Base-by-base conservation (phyloP, 2,797 vertebrate genomes). In the Rhinella marina region DNA sequence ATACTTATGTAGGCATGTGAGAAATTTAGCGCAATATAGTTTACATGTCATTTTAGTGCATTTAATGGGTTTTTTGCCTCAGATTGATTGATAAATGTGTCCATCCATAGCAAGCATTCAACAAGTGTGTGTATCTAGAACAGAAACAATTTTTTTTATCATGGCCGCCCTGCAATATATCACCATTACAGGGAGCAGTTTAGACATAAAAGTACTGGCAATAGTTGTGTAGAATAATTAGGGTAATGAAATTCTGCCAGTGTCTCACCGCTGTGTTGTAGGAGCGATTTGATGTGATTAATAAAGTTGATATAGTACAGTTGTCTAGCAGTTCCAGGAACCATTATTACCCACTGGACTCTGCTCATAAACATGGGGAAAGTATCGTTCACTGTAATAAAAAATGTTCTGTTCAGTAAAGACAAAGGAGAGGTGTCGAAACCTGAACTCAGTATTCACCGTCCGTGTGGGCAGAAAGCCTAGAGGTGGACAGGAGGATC, bases 251-350 rank as follows among this genome's bases (percentile, higher is more conserved):
- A 87, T 76, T 81, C 56, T 83, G 9, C 16, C 61, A 84, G 27
- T 41, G 50, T 17, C 70, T 66, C 77, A 25, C 62, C 25, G 54
- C 14, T 61, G 52, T 70, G 80, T 68, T 48, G 64, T 48, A 50
- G 50, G 66, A 78, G 61, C 61, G 27, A 66, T 64, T 78, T 86
- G 57, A 87, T 61, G 56, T 82, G 54, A 87, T 87, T 87, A 87
- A 82, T 87, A 82, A 82, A 75, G 62, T 27, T 87, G 66, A 87
- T 82, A 56, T 75, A 82, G 29, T 82, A 56, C 41, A 87, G 54
- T 76, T 62, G 41, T 87, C 52, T 76, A 52, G 68, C 56, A 76
- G 16, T 82, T 62, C 16, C 52, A 81, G 61, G 48, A 81, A 54
- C 23, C 27, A 82, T 62, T 82, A 81, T 75, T 82, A 62, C 68